Evolutionary conservation across 2,113 vertebrate species (phyloP).

Genomic region (Cyrtonyx montezumae): DNA sequence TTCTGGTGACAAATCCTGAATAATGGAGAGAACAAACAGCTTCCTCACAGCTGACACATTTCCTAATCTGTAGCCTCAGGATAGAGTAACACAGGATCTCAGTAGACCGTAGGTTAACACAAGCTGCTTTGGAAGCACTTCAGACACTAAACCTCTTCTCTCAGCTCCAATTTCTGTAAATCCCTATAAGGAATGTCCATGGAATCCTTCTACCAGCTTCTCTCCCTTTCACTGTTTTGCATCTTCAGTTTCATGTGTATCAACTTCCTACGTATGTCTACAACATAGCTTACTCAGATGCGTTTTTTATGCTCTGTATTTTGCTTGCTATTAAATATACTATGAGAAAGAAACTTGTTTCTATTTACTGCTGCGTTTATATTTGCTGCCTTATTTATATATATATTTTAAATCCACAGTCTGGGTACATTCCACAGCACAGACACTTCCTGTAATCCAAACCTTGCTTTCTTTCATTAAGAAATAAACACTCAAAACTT

Average conservation of each 20-base stretch:
- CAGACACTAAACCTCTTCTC: neutral
- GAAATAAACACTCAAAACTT: neutral
- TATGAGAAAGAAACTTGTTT: neutral
- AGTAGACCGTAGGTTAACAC: neutral
- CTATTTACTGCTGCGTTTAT: neutral
- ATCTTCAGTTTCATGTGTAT: neutral
- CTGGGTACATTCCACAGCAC: neutral
- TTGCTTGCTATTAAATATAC: neutral
- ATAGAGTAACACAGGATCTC: neutral
- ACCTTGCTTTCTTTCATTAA: neutral
- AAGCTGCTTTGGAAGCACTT: neutral
- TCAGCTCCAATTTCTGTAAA: neutral
- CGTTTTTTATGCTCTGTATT: neutral
- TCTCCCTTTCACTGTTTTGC: neutral
- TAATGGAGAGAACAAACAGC: neutral
- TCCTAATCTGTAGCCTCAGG: neutral
- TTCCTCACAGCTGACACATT: neutral
- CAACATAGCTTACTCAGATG: fast-evolving
- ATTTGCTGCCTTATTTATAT: neutral
- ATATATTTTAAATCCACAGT: neutral
- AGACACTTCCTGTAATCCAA: neutral
- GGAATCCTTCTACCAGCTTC: neutral
- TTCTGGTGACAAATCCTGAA: neutral
- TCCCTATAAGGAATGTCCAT: neutral
- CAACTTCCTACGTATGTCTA: neutral